Percentiles rank a stretch among this genome's conserved stretches.
These are phyloP conservation scores for Polypedilum pembai DNA, from an alignment of 1,140 invertebrate genomes.

Conservation along the genomic window DNA sequence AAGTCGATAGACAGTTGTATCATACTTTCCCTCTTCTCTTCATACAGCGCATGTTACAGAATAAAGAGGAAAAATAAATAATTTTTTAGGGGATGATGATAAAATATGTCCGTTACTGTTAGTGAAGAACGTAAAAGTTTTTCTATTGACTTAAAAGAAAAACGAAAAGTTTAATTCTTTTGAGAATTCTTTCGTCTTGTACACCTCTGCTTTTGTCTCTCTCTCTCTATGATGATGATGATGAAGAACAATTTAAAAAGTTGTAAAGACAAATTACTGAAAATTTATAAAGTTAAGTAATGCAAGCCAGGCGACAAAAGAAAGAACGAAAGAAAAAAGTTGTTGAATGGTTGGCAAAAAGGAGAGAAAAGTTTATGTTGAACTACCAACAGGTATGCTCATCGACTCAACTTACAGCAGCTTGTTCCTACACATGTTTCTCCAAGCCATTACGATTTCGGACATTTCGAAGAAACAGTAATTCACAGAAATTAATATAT, in stretches of 20 bases:
- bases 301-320: not conserved
- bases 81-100: not conserved
- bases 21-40: too few species aligned
- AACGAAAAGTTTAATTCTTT: not conserved
- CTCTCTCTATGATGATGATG: slow-evolving; percentile 8
- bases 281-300: slow-evolving; percentile 25
- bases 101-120: not conserved
- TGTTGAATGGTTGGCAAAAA: not conserved
- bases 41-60: not conserved
- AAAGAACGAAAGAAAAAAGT: not conserved
- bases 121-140: not conserved
- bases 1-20: slow-evolving; percentile 16
- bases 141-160: slow-evolving; percentile 17
- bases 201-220: not conserved
- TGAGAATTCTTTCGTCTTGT: slow-evolving; percentile 10
- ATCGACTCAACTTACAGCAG: slow-evolving; percentile 15
- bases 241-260: slow-evolving; percentile 1
- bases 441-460: not conserved
- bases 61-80: not conserved
- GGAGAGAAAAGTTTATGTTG: slow-evolving; percentile 17
- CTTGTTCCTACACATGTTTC: slow-evolving; percentile 24
- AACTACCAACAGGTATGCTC: slow-evolving; percentile 27
- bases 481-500: slow-evolving; percentile 24
- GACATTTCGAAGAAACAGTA: slow-evolving; percentile 21
- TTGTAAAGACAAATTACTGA: slow-evolving; percentile 27